Conservation (phyloP, 2,113 vertebrate species). For the Coptodon rendalli region DNA sequence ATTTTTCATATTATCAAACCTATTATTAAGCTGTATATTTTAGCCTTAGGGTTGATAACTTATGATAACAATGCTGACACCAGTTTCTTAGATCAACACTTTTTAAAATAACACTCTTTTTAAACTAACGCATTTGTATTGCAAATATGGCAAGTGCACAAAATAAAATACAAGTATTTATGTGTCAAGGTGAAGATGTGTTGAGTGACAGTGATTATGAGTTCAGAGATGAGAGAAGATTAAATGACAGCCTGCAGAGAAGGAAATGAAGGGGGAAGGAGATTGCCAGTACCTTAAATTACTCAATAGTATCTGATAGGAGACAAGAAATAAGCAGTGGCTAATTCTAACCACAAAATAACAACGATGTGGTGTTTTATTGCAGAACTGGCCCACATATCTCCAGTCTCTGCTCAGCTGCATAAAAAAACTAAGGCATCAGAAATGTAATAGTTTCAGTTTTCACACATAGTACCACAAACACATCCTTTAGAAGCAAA, state of each 20-base stretch:
- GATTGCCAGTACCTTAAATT: slow-evolving; percentile 3
- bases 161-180: not conserved
- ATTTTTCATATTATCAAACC: not conserved
- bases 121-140: not conserved
- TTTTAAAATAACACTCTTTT: not conserved
- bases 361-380: not conserved
- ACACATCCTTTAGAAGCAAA: not conserved
- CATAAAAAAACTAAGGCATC: not conserved
- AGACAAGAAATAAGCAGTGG: not conserved
- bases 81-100: not conserved
- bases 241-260: slow-evolving; percentile 28
- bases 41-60: not conserved
- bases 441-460: not conserved
- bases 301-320: not conserved
- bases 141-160: not conserved
- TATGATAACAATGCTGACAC: not conserved
- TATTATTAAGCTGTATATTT: not conserved
- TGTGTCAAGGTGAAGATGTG: not conserved
- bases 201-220: slow-evolving; percentile 27
- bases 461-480: not conserved
- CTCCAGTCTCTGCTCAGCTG: not conserved
- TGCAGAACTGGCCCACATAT: not conserved
- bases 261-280: slow-evolving; percentile 20
- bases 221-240: slow-evolving; percentile 14
- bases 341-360: not conserved